Evolutionary conservation across 2,113 vertebrate genomes (phyloP), one percentile per base, ranked within the genome.

Genomic region (Salvelinus fontinalis): DNA sequence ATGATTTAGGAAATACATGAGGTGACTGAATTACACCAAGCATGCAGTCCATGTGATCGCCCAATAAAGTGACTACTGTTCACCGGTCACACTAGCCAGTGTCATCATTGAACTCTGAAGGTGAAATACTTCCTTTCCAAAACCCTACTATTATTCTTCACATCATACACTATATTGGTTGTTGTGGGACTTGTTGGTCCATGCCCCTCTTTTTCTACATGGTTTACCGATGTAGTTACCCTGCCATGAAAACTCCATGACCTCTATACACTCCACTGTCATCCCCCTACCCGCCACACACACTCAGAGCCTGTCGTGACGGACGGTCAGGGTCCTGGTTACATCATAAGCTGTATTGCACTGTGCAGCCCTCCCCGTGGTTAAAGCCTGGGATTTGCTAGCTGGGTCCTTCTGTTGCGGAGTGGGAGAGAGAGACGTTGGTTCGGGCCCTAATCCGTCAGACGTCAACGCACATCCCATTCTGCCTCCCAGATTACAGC

Each of bases 311-410:
- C 67, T 77, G 80, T 48, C 75, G 84, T 89, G 88, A 89, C 87
- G 85, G 83, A 91, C 87, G 82, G 2, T 44, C 39, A 44, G 80
- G 89, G 78, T 81, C 82, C 75, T 84, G 87, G 90, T 93, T 93
- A 88, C 90, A 91, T 93, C 89, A 91, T 93, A 93, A 93, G 81
- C 91, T 86, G 79, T 27, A 70, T 54, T 7, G 83, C 88, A 84
- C 84, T 85, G 85, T 87, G 81, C 9, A 44, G 39, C 76, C 70
- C 51, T 74, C 84, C 59, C 85, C 83, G 79, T 87, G 82, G 89
- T 87, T 89, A 92, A 93, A 92, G 86, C 89, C 89, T 85, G 87
- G 91, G 92, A 92, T 93, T 93, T 93, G 90, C 81, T 80, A 70
- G 83, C 87, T 67, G 77, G 89, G 87, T 86, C 89, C 91, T 93